A percentile compares a stretch with the other conserved stretches of the same genome.
Evolutionary conservation across 1,140 invertebrate genomes (phyloP).

Genomic region (Pachyrhynchus sulphureomaculatus): DNA sequence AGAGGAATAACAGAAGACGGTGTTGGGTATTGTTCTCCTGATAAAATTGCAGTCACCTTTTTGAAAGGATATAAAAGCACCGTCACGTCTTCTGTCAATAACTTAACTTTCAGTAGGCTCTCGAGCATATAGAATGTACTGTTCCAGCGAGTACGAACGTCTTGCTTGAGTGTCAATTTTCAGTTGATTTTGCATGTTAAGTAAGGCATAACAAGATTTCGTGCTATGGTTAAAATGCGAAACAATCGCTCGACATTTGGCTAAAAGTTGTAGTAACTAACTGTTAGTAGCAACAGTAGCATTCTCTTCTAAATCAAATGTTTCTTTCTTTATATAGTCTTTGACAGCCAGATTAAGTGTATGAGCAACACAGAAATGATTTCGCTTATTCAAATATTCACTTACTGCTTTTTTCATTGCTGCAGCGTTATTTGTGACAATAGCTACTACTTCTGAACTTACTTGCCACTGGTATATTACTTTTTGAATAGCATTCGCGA

Average conservation of each 20-base stretch:
- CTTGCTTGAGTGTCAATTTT: background rate
- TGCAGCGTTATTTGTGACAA: conserved; percentile 16
- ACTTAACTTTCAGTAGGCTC: background rate
- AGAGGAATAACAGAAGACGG: no score
- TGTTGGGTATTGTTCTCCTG: no score
- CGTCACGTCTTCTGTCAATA: background rate
- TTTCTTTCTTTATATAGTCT: no score
- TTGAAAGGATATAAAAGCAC: background rate
- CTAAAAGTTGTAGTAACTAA: no score
- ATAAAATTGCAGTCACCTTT: background rate
- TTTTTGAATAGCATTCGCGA: background rate
- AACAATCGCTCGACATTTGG: no score
- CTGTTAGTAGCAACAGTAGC: no score
- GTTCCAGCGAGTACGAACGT: background rate
- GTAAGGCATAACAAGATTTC: no score
- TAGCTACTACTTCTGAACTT: conserved; percentile 3
- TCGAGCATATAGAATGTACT: background rate
- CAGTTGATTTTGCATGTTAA: no score
- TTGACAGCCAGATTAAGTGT: conserved; percentile 20
- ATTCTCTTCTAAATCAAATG: no score
- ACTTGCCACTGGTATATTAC: conserved; percentile 1
- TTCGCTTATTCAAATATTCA: conserved; percentile 12
- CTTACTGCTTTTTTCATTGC: conserved; percentile 18
- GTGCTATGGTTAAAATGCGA: no score
- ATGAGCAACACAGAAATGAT: conserved; percentile 4